These are phyloP conservation scores for Champsocephalus esox DNA, from an alignment of 2,797 vertebrate genomes.

Conservation along the genomic window DNA sequence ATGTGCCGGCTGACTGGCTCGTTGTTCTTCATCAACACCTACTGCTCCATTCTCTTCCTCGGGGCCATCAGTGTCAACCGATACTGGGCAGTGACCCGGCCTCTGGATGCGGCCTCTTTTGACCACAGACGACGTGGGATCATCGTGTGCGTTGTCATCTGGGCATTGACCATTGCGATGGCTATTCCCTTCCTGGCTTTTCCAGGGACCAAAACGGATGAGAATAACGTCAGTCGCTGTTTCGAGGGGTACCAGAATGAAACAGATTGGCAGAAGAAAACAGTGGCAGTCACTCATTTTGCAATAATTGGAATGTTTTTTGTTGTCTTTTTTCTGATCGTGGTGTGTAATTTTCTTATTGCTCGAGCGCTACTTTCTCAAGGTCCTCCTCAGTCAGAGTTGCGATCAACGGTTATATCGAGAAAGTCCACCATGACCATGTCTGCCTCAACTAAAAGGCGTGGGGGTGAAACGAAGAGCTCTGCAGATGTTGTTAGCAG, in stretches of 20 bases:
- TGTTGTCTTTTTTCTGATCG: constrained; percentile 86
- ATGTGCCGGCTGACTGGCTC: constrained; percentile 90
- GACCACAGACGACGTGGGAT: constrained; percentile 88
- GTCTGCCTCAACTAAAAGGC: constrained; percentile 7
- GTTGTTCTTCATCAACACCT: constrained; percentile 94
- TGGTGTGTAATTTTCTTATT: constrained; percentile 91
- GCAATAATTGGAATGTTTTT: constrained; percentile 88
- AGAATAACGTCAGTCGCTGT: constrained; percentile 78
- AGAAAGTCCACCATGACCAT: constrained; percentile 43
- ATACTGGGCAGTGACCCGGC: constrained; percentile 92
- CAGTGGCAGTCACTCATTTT: constrained; percentile 80
- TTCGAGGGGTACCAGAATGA: constrained; percentile 87
- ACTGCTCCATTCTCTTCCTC: constrained; percentile 93
- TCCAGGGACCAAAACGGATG: not conserved
- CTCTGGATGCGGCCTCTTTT: constrained; percentile 88
- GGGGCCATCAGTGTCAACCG: constrained; percentile 94
- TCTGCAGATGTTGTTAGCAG: constrained; percentile 90
- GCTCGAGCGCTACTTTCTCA: constrained; percentile 84
- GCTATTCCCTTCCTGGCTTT: constrained; percentile 76
- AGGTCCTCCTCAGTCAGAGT: constrained; percentile 47
- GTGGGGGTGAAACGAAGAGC: constrained; percentile 89
- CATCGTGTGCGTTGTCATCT: constrained; percentile 84
- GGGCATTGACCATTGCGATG: constrained; percentile 79
- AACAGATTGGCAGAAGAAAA: not conserved
- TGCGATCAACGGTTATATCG: constrained; percentile 2